phyloP scores from a whole-genome alignment of 2,888 invertebrate genomes.

The Agonopterix alstromeriana region DNA sequence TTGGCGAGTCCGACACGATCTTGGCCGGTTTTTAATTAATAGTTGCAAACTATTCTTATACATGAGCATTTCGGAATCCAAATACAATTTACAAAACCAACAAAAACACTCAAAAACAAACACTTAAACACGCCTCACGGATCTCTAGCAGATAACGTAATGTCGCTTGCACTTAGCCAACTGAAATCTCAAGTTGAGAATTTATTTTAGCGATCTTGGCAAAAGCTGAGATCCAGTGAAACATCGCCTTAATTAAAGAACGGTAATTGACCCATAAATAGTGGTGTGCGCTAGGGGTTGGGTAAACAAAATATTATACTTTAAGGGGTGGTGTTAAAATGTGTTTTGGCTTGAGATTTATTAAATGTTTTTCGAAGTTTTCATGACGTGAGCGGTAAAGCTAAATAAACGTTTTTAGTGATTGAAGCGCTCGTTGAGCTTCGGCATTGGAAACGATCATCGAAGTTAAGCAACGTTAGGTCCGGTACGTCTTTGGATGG shows the following conservation, averaged over 20 bases:
- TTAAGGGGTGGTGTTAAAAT: too few species aligned
- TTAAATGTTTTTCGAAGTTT: conserved; percentile 3
- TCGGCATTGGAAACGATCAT: too few species aligned
- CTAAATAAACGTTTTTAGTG: too few species aligned
- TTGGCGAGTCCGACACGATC: too few species aligned
- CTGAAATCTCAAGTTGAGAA: conserved; percentile 36
- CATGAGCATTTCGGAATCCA: not conserved
- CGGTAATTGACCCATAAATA: conserved; percentile 53
- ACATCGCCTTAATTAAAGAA: conserved; percentile 45
- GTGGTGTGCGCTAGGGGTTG: conserved; percentile 14
- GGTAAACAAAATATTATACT: conserved; percentile 12
- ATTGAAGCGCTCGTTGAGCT: too few species aligned
- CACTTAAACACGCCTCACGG: not conserved
- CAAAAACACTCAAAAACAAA: not conserved
- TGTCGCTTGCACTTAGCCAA: conserved; percentile 29
- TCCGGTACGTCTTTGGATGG: too few species aligned
- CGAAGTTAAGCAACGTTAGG: too few species aligned
- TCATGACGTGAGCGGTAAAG: not conserved
- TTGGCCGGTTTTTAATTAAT: too few species aligned
- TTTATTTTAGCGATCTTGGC: conserved; percentile 45
- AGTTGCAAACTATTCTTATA: too few species aligned
- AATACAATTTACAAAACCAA: not conserved
- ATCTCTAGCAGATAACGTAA: conserved; percentile 12
- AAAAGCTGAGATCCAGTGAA: conserved; percentile 41
- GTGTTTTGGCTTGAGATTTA: conserved; percentile 8